Percentiles rank a stretch among this genome's conserved stretches.
Evolutionary conservation across 2,888 invertebrate genomes (phyloP).

Genomic region (Branchinecta sandiegonensis): DNA sequence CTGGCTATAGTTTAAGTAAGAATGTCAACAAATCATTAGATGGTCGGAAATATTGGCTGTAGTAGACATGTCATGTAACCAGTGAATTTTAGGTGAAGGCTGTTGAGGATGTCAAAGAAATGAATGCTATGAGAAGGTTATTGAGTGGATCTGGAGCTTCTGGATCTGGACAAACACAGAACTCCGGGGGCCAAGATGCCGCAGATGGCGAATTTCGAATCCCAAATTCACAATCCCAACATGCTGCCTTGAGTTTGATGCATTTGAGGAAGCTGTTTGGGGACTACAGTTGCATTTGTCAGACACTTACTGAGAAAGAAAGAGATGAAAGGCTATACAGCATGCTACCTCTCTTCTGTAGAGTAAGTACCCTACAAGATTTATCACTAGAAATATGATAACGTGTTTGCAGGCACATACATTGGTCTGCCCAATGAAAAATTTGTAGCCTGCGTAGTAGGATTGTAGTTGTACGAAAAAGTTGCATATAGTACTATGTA

Average conservation of each 20-base stretch:
- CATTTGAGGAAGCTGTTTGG: constrained; percentile 91
- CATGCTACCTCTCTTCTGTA: constrained; percentile 95
- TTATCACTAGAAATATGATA: too few relatives aligned
- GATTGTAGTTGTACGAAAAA: too few relatives aligned
- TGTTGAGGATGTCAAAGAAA: constrained; percentile 10
- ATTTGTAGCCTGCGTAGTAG: too few relatives aligned
- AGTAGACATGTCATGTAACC: too few relatives aligned
- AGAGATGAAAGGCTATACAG: constrained; percentile 87
- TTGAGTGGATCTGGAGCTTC: constrained; percentile 22
- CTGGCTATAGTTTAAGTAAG: too few relatives aligned
- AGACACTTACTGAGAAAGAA: constrained; percentile 61
- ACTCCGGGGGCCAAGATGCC: neutral
- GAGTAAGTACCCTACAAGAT: constrained; percentile 44
- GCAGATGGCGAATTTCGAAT: constrained; percentile 18
- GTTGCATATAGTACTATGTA: too few relatives aligned
- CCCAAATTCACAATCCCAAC: constrained; percentile 29
- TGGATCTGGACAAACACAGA: neutral
- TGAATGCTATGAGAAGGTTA: constrained; percentile 25
- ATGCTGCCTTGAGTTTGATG: constrained; percentile 75
- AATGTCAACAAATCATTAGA: too few relatives aligned
- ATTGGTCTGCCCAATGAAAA: too few relatives aligned
- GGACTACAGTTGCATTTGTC: constrained; percentile 57
- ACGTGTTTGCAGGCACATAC: too few relatives aligned
- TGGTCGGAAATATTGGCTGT: too few relatives aligned
- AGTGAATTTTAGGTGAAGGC: too few relatives aligned